A percentile compares a stretch with the other conserved stretches of the same genome.
Evolutionary conservation across 2,888 invertebrate species (phyloP).

Genomic region (Proisotoma minuta): DNA sequence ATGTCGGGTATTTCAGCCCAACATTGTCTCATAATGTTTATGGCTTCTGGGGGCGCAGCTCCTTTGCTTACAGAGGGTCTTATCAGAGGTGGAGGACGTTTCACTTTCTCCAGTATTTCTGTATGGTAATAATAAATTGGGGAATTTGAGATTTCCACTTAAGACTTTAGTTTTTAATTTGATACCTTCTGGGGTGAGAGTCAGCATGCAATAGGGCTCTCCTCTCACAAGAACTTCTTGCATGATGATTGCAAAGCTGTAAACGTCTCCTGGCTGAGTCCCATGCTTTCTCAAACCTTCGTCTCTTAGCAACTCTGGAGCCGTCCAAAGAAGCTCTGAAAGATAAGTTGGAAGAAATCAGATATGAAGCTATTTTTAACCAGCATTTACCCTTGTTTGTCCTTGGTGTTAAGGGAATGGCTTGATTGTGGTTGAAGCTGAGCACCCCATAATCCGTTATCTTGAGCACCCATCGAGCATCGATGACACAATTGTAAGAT

Average conservation of each 20-base stretch:
- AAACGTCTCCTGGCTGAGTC: constrained; percentile 83
- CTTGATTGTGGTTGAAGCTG: constrained; percentile 69
- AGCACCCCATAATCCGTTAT: constrained; percentile 85
- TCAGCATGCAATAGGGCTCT: constrained; percentile 88
- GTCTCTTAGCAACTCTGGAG: constrained; percentile 77
- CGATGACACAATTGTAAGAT: constrained; percentile 88
- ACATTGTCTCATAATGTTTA: constrained; percentile 77
- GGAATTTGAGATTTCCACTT: too few relatives aligned
- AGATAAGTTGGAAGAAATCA: background rate
- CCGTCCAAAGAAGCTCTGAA: constrained; percentile 80
- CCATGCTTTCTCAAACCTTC: constrained; percentile 60
- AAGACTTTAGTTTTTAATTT: too few relatives aligned
- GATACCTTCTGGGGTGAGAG: constrained; percentile 82
- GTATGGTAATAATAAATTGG: too few relatives aligned
- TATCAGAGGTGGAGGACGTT: constrained; percentile 82
- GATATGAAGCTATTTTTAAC: background rate
- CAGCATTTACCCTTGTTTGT: constrained; percentile 61
- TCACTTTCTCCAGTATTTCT: constrained; percentile 84
- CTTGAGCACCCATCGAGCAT: constrained; percentile 92
- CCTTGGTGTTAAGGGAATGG: constrained; percentile 60
- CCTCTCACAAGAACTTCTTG: constrained; percentile 91
- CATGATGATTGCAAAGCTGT: constrained; percentile 89
- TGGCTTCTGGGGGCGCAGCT: constrained; percentile 89
- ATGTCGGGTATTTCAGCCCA: constrained; percentile 87
- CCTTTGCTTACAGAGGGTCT: constrained; percentile 91